Conservation (phyloP, 2,888 invertebrate species). For the Drosophila niveifrons region DNA sequence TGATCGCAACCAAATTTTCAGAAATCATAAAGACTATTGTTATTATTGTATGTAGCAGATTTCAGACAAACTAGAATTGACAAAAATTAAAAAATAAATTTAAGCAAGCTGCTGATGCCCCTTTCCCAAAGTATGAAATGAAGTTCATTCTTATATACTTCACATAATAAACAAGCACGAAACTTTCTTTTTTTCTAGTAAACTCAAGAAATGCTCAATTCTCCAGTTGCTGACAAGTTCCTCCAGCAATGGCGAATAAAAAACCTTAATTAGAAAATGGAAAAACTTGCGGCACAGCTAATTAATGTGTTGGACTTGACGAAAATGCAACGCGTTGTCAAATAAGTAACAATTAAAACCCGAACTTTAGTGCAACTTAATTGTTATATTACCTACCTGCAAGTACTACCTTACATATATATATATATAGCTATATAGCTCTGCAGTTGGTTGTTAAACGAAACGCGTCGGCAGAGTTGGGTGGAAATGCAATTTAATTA, state of each 20-base stretch:
- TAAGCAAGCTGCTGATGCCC: too few relatives aligned
- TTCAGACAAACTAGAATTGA: too few relatives aligned
- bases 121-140: too few relatives aligned
- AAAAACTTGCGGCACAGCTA: constrained; percentile 24
- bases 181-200: not conserved
- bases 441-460: constrained; percentile 3
- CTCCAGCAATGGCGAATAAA: not conserved
- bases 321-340: constrained; percentile 15
- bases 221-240: not conserved
- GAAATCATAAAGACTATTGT: too few relatives aligned
- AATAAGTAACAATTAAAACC: constrained; percentile 55
- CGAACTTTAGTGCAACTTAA: constrained; percentile 51
- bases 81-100: too few relatives aligned
- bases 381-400: constrained; percentile 59
- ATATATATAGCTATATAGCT: not conserved
- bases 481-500: constrained; percentile 68
- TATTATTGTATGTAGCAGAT: too few relatives aligned
- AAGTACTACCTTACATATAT: not conserved
- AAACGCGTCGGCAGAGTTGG: constrained; percentile 21
- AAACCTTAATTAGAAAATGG: constrained; percentile 1
- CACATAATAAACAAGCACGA: not conserved
- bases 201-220: not conserved
- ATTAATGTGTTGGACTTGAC: constrained; percentile 41
- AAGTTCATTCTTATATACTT: too few relatives aligned
- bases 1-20: too few relatives aligned